Percentiles rank a stretch among this genome's conserved stretches.
Evolutionary conservation across 2,797 vertebrate species (phyloP).

Genomic region (Lithobates sylvaticus): DNA sequence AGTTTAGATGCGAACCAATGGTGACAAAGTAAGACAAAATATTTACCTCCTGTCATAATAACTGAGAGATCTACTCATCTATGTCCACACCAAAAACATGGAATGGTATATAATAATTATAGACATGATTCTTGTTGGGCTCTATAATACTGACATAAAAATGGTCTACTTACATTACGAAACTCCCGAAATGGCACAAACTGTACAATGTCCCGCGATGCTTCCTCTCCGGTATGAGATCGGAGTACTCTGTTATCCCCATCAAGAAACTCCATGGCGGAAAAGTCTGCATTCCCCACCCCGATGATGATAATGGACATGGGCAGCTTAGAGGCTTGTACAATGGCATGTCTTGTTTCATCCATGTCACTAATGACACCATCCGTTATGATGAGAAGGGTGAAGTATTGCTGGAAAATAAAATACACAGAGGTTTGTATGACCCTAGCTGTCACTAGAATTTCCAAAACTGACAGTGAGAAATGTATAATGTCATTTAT

Average conservation of each 20-base stretch:
- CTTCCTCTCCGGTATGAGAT: constrained; percentile 93
- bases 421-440: not conserved
- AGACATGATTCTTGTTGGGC: no score
- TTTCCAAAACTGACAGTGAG: not conserved
- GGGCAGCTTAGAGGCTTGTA: constrained; percentile 94
- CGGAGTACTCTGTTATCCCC: constrained; percentile 90
- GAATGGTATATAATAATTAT: no score
- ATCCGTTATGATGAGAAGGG: constrained; percentile 95
- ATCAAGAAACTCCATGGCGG: constrained; percentile 97
- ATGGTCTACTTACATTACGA: constrained; percentile 85
- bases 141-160: no score
- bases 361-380: constrained; percentile 99
- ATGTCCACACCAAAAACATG: no score
- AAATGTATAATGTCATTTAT: not conserved
- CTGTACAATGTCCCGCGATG: constrained; percentile 93
- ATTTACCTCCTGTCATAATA: no score
- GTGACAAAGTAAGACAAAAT: no score
- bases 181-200: constrained; percentile 98
- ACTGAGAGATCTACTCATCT: no score
- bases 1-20: no score
- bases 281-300: constrained; percentile 95
- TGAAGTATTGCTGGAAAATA: constrained; percentile 92
- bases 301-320: constrained; percentile 99
- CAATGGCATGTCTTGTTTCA: constrained; percentile 91
- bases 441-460: not conserved